A percentile compares a stretch with the other conserved stretches of the same genome.
Conservation (phyloP, 2,113 vertebrate species). For the Menidia beryllina region DNA sequence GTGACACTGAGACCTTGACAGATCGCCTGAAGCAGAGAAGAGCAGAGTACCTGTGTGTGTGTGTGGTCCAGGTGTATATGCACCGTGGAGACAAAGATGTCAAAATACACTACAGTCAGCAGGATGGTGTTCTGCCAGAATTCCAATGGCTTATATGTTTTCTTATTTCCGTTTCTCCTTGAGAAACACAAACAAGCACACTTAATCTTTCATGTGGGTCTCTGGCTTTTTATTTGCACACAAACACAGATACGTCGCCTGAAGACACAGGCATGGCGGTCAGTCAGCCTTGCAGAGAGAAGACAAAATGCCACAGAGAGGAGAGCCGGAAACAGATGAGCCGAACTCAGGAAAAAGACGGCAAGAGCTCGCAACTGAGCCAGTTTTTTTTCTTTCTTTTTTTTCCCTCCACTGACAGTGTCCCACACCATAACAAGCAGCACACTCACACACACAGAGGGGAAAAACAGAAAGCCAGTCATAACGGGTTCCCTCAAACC, state of each 20-base stretch:
- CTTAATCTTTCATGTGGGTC: no score
- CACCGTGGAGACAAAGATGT: slow-evolving; percentile 41
- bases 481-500: slow-evolving; percentile 17
- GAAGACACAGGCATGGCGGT: slow-evolving; percentile 39
- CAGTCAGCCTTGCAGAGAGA: slow-evolving; percentile 33
- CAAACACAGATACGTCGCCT: slow-evolving; percentile 32
- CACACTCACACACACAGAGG: slow-evolving; percentile 10
- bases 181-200: slow-evolving; percentile 38
- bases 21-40: slow-evolving; percentile 51
- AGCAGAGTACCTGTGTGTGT: slow-evolving; percentile 27
- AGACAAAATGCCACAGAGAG: slow-evolving; percentile 50
- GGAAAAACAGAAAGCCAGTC: slow-evolving; percentile 5
- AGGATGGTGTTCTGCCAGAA: slow-evolving; percentile 48
- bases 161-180: not conserved
- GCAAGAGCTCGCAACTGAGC: slow-evolving; percentile 48
- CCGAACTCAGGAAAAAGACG: slow-evolving; percentile 61
- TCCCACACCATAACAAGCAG: slow-evolving; percentile 35
- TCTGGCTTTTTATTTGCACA: slow-evolving; percentile 51
- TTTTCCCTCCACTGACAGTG: slow-evolving; percentile 8
- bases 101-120: slow-evolving; percentile 58
- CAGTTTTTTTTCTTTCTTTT: no score
- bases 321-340: slow-evolving; percentile 69
- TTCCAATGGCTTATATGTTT: slow-evolving; percentile 33
- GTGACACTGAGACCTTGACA: slow-evolving; percentile 61
- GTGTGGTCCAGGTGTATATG: slow-evolving; percentile 12